Evolutionary conservation across 2,888 invertebrate species (phyloP).

Genomic region (Ditula angustiorana): DNA sequence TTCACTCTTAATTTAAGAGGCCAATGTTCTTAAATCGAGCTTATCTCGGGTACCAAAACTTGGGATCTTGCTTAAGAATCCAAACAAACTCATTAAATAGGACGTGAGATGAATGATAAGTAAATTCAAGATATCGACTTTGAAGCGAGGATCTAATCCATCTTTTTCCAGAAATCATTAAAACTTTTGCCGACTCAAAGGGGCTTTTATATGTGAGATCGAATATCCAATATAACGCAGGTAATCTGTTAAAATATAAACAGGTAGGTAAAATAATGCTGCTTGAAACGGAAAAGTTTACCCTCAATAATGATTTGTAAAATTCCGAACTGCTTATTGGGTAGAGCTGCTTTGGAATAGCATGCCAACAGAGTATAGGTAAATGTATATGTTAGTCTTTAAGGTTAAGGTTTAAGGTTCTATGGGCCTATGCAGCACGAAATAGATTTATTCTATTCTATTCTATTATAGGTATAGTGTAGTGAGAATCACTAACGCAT

Average conservation of each 20-base stretch:
- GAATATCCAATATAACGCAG: slow-evolving; percentile 33
- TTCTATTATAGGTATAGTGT: no score
- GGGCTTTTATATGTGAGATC: slow-evolving; percentile 37
- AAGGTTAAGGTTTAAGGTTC: no score
- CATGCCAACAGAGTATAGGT: no score
- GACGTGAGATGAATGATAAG: slow-evolving; percentile 36
- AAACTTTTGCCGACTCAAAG: slow-evolving; percentile 59
- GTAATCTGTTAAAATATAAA: slow-evolving; percentile 26
- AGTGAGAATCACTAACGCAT: neutral
- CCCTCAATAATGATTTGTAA: neutral
- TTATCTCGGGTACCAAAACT: slow-evolving; percentile 24
- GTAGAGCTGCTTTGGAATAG: neutral
- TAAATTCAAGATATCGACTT: slow-evolving; percentile 36
- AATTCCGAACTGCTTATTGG: neutral
- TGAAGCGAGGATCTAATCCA: slow-evolving; percentile 39
- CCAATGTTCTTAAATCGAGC: slow-evolving; percentile 3
- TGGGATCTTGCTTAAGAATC: slow-evolving; percentile 29
- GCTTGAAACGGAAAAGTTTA: slow-evolving; percentile 13
- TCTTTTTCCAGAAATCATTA: slow-evolving; percentile 59
- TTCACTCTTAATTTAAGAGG: slow-evolving; percentile 4
- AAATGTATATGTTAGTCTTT: neutral
- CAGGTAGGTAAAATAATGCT: slow-evolving; percentile 9
- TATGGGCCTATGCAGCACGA: no score
- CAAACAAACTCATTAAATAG: slow-evolving; percentile 39
- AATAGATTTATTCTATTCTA: no score